phyloP scores from a whole-genome alignment of 2,888 invertebrate genomes.

The Lagria hirta region DNA sequence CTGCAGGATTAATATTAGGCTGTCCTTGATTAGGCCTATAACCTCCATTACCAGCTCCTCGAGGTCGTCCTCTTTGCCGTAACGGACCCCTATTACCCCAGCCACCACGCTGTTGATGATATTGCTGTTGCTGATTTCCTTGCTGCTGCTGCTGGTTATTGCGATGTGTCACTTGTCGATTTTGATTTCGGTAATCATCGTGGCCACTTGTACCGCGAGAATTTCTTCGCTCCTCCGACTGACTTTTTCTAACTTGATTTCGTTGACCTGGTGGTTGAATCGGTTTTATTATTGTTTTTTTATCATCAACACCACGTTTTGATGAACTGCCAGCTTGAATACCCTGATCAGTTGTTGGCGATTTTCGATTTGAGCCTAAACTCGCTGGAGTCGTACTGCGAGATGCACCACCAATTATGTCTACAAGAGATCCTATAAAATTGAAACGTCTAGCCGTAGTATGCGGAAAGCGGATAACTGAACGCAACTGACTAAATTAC shows the following conservation, averaged over 20 bases:
- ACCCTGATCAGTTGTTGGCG: slow-evolving; percentile 83
- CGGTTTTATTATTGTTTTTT: slow-evolving; percentile 47
- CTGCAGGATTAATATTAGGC: slow-evolving; percentile 42
- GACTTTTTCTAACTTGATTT: slow-evolving; percentile 43
- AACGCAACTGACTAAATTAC: too few relatives aligned
- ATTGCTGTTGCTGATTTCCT: slow-evolving; percentile 39
- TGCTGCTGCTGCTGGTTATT: slow-evolving; percentile 36
- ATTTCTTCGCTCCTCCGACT: slow-evolving; percentile 44
- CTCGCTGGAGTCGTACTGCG: slow-evolving; percentile 55
- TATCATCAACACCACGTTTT: slow-evolving; percentile 51
- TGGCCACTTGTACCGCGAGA: slow-evolving; percentile 40
- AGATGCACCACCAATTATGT: slow-evolving; percentile 20
- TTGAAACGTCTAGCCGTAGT: slow-evolving; percentile 7
- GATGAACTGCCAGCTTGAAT: slow-evolving; percentile 65
- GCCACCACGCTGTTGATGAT: slow-evolving; percentile 34
- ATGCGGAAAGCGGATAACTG: too few relatives aligned
- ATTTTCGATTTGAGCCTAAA: slow-evolving; percentile 71
- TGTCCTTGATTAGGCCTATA: slow-evolving; percentile 34
- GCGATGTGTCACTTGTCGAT: slow-evolving; percentile 30
- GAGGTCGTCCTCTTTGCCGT: slow-evolving; percentile 36
- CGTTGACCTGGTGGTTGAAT: slow-evolving; percentile 49
- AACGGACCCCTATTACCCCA: slow-evolving; percentile 33
- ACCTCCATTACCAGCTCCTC: slow-evolving; percentile 29
- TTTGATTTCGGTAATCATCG: slow-evolving; percentile 31
- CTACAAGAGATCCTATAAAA: slow-evolving; percentile 33